These are phyloP conservation scores for Thalassophryne amazonica DNA, from an alignment of 2,797 vertebrate genomes.

Conservation along the genomic window DNA sequence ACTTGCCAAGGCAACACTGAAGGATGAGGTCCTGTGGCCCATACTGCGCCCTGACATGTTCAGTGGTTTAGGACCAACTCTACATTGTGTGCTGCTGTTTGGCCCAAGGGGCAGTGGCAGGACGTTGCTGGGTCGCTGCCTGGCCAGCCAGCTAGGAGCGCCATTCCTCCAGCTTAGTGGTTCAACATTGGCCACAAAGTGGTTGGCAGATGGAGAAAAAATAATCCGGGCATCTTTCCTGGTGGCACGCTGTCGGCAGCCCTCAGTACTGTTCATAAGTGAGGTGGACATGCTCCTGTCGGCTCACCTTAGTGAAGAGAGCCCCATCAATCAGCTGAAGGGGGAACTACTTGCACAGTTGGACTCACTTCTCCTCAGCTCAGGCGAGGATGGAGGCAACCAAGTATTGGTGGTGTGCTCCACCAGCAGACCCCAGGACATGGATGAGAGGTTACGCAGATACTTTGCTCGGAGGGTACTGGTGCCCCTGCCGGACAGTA, in stretches of 20 bases:
- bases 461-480: constrained; percentile 97
- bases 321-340: constrained; percentile 91
- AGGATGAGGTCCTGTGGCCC: constrained; percentile 98
- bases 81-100: constrained; percentile 93
- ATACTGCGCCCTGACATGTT: constrained; percentile 96
- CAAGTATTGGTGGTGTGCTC: constrained; percentile 93
- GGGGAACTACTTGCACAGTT: constrained; percentile 94
- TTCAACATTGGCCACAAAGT: constrained; percentile 93
- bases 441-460: constrained; percentile 94
- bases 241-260: constrained; percentile 94
- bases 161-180: constrained; percentile 92
- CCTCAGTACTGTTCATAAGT: constrained; percentile 94
- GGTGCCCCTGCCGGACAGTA: constrained; percentile 91
- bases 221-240: constrained; percentile 94
- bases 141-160: constrained; percentile 95
- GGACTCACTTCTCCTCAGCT: constrained; percentile 89
- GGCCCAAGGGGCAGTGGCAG: constrained; percentile 96
- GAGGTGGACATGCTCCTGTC: constrained; percentile 95
- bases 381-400: constrained; percentile 84
- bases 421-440: constrained; percentile 97
- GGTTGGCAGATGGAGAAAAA: constrained; percentile 94
- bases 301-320: constrained; percentile 89
- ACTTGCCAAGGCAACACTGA: constrained; percentile 92
- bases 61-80: constrained; percentile 88
- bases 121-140: constrained; percentile 92